phyloP scores from a whole-genome alignment of 2,113 vertebrate genomes.

The Elanoides forficatus region DNA sequence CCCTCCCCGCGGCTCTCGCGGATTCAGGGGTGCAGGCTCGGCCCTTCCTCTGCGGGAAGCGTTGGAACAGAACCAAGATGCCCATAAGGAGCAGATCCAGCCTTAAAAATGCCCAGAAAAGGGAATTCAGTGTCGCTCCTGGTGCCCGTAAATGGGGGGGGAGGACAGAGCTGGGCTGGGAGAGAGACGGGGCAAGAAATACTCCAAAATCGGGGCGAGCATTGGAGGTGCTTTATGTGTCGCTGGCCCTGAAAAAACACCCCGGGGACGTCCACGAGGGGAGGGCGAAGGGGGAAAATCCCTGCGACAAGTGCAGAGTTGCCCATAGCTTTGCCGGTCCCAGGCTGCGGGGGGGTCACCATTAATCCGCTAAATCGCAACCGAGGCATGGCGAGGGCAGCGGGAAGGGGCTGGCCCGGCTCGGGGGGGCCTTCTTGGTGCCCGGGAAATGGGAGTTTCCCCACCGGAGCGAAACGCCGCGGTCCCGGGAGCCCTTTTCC shows the following conservation, averaged over 20 bases:
- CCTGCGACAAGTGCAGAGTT: background rate
- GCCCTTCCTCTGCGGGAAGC: background rate
- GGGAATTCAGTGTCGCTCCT: background rate
- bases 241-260: background rate
- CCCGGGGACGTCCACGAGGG: background rate
- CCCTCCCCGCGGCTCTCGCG: background rate
- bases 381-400: too few species aligned
- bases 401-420: background rate
- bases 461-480: background rate
- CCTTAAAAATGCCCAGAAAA: background rate
- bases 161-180: too few species aligned
- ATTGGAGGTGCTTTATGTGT: too few species aligned
- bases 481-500: background rate
- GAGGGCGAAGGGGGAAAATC: background rate
- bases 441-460: background rate
- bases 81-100: background rate
- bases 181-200: background rate
- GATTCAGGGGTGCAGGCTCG: background rate
- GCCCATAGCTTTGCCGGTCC: background rate
- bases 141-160: too few species aligned
- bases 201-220: background rate
- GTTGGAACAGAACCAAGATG: background rate
- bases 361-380: background rate
- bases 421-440: background rate
- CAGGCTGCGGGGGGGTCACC: background rate